Conservation (phyloP, 2,888 invertebrate species). For the Euplagia quadripunctaria region DNA sequence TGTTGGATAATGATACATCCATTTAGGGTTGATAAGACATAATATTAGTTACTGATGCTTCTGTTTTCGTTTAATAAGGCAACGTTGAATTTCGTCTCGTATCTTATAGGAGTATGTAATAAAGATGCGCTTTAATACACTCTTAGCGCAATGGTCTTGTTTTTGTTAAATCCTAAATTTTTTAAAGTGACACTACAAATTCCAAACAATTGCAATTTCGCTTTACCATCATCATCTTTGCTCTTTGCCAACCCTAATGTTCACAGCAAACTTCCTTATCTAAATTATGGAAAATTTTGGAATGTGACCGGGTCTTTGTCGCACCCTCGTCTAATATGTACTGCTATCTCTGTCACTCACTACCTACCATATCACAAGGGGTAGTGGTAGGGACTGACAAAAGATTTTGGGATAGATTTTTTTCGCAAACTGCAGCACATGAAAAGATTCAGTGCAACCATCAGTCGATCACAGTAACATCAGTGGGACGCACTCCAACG, state of each 20-base stretch:
- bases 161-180: not conserved
- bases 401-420: constrained; percentile 84
- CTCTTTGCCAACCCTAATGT: constrained; percentile 76
- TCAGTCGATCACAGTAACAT: constrained; percentile 52
- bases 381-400: constrained; percentile 81
- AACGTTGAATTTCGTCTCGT: not conserved
- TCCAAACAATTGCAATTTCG: constrained; percentile 33
- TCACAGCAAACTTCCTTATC: constrained; percentile 85
- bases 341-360: constrained; percentile 67
- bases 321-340: constrained; percentile 58
- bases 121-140: not conserved
- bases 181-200: constrained; percentile 8
- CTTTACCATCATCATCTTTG: constrained; percentile 20
- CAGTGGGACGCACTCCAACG: constrained; percentile 40
- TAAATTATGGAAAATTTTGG: constrained; percentile 87
- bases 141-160: not conserved
- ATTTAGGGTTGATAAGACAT: constrained; percentile 58
- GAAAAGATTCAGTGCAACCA: constrained; percentile 73
- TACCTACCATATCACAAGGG: constrained; percentile 78
- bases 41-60: not conserved
- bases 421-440: constrained; percentile 84
- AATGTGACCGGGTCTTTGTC: constrained; percentile 78
- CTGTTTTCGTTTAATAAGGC: not conserved
- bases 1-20: constrained; percentile 67
- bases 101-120: not conserved